Evolutionary conservation across 2,888 invertebrate species (phyloP).

Genomic region (Lottia scabra): DNA sequence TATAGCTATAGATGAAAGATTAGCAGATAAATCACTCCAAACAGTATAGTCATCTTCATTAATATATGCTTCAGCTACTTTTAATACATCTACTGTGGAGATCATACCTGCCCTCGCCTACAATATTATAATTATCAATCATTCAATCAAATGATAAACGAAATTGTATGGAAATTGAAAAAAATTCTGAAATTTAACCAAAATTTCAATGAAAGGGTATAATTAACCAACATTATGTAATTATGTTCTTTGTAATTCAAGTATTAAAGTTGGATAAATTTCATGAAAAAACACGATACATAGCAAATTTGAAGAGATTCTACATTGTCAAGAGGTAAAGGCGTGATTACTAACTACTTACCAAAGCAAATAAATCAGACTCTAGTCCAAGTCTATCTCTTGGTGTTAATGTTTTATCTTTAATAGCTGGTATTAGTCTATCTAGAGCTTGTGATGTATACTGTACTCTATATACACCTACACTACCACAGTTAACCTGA

Average conservation of each 20-base stretch:
- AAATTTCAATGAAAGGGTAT: too few relatives aligned
- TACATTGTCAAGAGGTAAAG: too few relatives aligned
- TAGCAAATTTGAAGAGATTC: too few relatives aligned
- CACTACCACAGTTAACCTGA: conserved; percentile 83
- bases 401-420: conserved; percentile 83
- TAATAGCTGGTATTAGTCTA: conserved; percentile 83
- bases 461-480: conserved; percentile 91
- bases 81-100: conserved; percentile 83
- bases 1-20: conserved; percentile 81
- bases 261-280: too few relatives aligned
- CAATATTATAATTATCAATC: conserved; percentile 4
- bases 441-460: conserved; percentile 83
- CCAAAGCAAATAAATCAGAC: conserved; percentile 93
- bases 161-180: too few relatives aligned
- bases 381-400: conserved; percentile 89
- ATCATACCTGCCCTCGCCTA: conserved; percentile 80
- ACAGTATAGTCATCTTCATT: conserved; percentile 93
- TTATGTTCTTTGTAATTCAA: too few relatives aligned
- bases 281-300: too few relatives aligned
- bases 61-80: conserved; percentile 85
- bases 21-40: conserved; percentile 79
- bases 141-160: too few relatives aligned
- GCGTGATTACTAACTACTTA: conserved; percentile 52
- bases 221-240: too few relatives aligned
- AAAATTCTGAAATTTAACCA: too few relatives aligned